phyloP scores from a whole-genome alignment of 2,888 invertebrate species.

The Acanthoscelides obtectus region DNA sequence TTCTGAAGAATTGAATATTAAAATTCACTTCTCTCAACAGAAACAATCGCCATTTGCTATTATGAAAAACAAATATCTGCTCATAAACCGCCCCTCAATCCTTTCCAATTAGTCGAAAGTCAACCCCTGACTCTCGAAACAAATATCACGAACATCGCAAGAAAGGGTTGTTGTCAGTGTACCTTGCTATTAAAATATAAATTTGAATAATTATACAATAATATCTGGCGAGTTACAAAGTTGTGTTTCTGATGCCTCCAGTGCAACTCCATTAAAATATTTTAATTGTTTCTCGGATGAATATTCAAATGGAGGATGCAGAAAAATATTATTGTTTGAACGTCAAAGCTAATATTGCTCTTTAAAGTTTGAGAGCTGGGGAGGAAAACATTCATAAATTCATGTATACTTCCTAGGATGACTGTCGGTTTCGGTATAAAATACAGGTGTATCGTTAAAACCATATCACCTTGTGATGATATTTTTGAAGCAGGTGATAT shows the following conservation, averaged over 20 bases:
- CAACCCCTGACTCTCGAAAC: neutral
- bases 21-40: neutral
- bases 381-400: too few relatives aligned
- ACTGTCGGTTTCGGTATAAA: too few relatives aligned
- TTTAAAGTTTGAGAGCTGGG: neutral
- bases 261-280: conserved; percentile 43
- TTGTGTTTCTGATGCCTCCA: conserved; percentile 17
- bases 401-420: too few relatives aligned
- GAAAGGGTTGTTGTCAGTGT: conserved; percentile 3
- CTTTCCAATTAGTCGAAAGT: neutral
- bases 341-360: neutral
- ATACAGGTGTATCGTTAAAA: too few relatives aligned
- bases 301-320: conserved; percentile 36
- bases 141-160: neutral
- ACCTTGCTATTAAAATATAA: conserved; percentile 24
- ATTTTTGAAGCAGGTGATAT: too few relatives aligned
- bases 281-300: conserved; percentile 44
- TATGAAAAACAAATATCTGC: neutral
- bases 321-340: conserved; percentile 20
- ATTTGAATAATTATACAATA: conserved; percentile 42
- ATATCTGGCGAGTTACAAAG: conserved; percentile 37
- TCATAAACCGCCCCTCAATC: neutral
- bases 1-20: neutral
- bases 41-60: neutral
- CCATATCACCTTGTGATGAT: too few relatives aligned